Evolutionary conservation across 2,888 invertebrate species (phyloP).

Genomic region (Trichogramma dendrolimi): DNA sequence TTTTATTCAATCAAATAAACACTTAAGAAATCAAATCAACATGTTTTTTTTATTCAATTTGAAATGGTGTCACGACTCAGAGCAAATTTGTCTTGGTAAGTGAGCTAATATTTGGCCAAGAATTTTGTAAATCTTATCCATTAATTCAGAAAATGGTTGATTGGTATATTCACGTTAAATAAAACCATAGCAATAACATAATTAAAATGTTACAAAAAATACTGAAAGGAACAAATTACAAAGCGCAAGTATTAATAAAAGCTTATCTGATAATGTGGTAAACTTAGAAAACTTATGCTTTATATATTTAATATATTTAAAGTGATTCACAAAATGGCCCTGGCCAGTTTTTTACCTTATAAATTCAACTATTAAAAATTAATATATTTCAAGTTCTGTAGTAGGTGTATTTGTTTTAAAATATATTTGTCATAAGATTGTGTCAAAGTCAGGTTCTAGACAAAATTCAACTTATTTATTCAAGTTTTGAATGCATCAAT

Average conservation of each 20-base stretch:
- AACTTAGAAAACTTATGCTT: conserved; percentile 16
- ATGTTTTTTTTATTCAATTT: too few species aligned
- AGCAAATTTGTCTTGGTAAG: conserved; percentile 40
- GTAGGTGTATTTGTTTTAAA: conserved; percentile 39
- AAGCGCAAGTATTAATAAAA: conserved; percentile 13
- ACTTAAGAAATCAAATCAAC: too few species aligned
- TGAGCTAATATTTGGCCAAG: conserved; percentile 40
- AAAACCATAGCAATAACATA: not conserved
- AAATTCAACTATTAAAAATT: conserved; percentile 45
- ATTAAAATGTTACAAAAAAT: conserved; percentile 13
- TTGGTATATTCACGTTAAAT: too few species aligned
- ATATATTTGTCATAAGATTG: conserved; percentile 48
- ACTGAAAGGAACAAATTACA: conserved; percentile 17
- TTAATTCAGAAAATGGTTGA: not conserved
- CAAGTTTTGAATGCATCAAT: conserved; percentile 33
- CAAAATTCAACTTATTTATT: conserved; percentile 43
- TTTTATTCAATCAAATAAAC: conserved; percentile 1
- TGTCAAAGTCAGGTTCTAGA: conserved; percentile 44
- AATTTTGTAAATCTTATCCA: conserved; percentile 40
- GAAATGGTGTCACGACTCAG: conserved; percentile 35
- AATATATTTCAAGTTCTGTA: conserved; percentile 38
- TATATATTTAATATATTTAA: conserved; percentile 13
- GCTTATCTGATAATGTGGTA: conserved; percentile 3
- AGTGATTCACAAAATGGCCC: conserved; percentile 42
- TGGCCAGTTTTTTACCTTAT: conserved; percentile 35